Evolutionary conservation across 2,888 invertebrate species (phyloP), one percentile per base, ranked within the genome.

Genomic region (Orthosia gothica): DNA sequence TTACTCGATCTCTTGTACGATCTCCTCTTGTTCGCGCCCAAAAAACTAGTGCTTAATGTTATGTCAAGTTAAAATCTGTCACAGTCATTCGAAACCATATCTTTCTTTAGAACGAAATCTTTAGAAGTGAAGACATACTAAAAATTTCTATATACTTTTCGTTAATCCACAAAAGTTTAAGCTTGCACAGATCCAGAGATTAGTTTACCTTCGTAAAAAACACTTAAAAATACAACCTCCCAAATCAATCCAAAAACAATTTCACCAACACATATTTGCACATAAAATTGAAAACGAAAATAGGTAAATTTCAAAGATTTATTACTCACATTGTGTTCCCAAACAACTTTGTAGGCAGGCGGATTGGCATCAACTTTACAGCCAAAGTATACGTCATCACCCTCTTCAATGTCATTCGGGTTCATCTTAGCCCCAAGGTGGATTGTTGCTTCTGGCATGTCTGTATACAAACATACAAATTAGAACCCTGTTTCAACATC

Each of bases 351-450:
- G 90, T 96, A 96, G 79, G 96, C 95, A 47, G 95, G 94, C 18
- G 97, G 97, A 89, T 97, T 96, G 82, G 96, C 96, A 86, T 95
- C 95, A 70, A 97, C 96, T 75, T 93, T 93, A 85, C 97, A 97
- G 67, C 91, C 95, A 85, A 97, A 97, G 88, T 96, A 96, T 23
- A 97, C 96, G 89, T 97, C 95, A 85, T 96, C 96, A 23, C 96
- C 96, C 90, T 96, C 96, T 86, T 96, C 96, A 65, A 96, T 96
- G 89, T 96, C 96, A 88, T 97, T 96, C 13, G 97, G 96, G 90
- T 97, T 97, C 93, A 97, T 89, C 84, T 96, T 94, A 90, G 96
- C 91, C 69, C 97, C 96, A 74, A 96, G 92, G 82, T 94, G 93
- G 85, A 97, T 95, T 74, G 88, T 92, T 77, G 96, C 92, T 74